phyloP scores from a whole-genome alignment of 2,888 invertebrate species.

The Hesperia comma region DNA sequence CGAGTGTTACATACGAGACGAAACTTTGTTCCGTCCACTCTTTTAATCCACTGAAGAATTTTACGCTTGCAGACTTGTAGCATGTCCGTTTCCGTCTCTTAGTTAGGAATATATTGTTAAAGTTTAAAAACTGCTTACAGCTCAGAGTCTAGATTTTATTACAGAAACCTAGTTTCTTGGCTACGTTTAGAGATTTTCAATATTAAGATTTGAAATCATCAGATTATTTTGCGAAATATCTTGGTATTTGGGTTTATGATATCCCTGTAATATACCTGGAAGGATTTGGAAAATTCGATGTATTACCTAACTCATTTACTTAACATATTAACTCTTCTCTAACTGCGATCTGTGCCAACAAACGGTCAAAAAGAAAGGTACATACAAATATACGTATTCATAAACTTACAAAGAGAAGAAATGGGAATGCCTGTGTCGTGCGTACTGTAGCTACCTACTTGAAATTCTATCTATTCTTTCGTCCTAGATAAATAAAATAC shows the following conservation, averaged over 20 bases:
- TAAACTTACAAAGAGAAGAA: too few species aligned
- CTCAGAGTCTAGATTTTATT: conserved; percentile 4
- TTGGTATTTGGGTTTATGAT: background rate
- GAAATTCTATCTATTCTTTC: too few species aligned
- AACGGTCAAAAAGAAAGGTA: too few species aligned
- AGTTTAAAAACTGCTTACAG: conserved; percentile 28
- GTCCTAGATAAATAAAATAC: too few species aligned
- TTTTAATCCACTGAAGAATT: conserved; percentile 37
- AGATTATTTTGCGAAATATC: background rate
- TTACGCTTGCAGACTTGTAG: conserved; percentile 30
- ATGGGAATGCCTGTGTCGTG: too few species aligned
- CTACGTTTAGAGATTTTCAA: background rate
- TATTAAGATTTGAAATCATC: background rate
- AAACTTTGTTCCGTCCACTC: conserved; percentile 31
- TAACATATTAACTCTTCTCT: too few species aligned
- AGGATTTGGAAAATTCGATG: too few species aligned
- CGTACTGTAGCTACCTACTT: too few species aligned
- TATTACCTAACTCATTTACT: too few species aligned
- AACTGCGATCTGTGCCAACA: too few species aligned
- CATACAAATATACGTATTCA: too few species aligned
- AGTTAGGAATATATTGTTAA: conserved; percentile 32
- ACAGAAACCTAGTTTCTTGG: conserved; percentile 7
- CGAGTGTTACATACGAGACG: conserved; percentile 32
- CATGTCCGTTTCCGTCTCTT: conserved; percentile 29
- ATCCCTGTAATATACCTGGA: too few species aligned